Evolutionary conservation across 92 coral and sea anemone genomes (phyloP), one percentile per base, ranked within the genome.

Genomic region (Porites divaricata): DNA sequence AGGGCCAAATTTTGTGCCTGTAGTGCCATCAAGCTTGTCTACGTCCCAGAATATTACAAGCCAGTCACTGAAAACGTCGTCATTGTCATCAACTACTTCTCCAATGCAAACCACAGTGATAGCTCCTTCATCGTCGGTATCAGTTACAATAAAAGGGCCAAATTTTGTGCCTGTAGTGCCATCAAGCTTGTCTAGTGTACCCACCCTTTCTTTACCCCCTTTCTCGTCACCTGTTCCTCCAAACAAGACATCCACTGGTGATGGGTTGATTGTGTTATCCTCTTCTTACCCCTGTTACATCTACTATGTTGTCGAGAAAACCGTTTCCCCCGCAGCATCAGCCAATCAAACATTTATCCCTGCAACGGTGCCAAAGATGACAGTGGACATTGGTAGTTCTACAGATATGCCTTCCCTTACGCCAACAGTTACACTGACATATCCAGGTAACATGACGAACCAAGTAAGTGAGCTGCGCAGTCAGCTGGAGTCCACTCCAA

Each of bases 251-350:
- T 75, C 88, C 19, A 11, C 67, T 4, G 57, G 28, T 11, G 85
- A 84, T 59, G 92, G 78, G 52, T 23, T 83, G 25, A 45, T 89
- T 24, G 90, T 94, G 23, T 71, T 83, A 16, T 94, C 98, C 7
- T 92, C 87, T 80, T 56, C 89, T 35, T 82, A 89, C 1, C 92
- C 95, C 21, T 94, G 98, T 75, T 94, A 94, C 76, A 94, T 94
- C 64, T 89, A 90, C 57, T 92, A 92, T 77, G 95, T 92, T 45
- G 85, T 92, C 25, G 91, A 91, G 63, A 91, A 89, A 72, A 87
- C 92, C 11, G 77, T 88, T 35, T 63, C 84, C 56, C 65, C 98
- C 63, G 90, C 87, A 63, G 86, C 80, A 24, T 77, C 96, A 77
- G 83, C 90, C 17, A 91, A 91, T 70, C 84, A 86, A 23, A 81